Percentiles rank a stretch among this genome's conserved stretches.
Conservation (phyloP, 1,140 invertebrate genomes). For the Brachionus sp. region DNA sequence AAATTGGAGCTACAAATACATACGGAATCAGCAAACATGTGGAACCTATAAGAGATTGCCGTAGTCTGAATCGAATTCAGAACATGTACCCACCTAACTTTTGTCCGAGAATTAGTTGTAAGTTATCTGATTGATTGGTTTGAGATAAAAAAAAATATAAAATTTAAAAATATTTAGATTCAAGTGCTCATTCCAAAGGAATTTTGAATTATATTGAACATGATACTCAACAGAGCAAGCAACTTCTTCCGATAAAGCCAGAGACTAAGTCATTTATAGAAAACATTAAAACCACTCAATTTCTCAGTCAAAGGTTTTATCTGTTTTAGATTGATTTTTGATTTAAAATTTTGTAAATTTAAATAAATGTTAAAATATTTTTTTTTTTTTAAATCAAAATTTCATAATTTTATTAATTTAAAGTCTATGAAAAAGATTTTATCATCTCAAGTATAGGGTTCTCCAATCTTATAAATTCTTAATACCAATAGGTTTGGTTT, state of each 20-base stretch:
- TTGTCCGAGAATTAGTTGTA: slow-evolving; percentile 38
- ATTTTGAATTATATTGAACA: slow-evolving; percentile 25
- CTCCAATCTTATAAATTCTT: no score
- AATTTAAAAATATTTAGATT: neutral
- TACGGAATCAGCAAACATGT: slow-evolving; percentile 53
- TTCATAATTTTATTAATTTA: no score
- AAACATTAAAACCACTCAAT: neutral
- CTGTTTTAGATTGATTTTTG: slow-evolving; percentile 28
- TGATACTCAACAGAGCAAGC: neutral
- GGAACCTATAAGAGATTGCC: slow-evolving; percentile 51
- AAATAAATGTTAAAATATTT: neutral
- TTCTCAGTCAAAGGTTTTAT: slow-evolving; percentile 5
- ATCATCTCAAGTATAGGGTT: no score
- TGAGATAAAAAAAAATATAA: no score
- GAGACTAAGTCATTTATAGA: neutral
- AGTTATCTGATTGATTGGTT: neutral
- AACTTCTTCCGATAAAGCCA: slow-evolving; percentile 15
- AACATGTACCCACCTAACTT: slow-evolving; percentile 14
- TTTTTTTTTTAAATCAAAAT: neutral
- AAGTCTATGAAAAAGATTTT: no score
- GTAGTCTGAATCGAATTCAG: slow-evolving; percentile 50
- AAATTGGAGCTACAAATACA: slow-evolving; percentile 48
- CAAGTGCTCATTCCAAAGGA: neutral
- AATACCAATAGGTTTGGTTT: no score
- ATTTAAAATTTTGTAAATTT: slow-evolving; percentile 7